Base-by-base conservation (phyloP, 1,140 invertebrate genomes). In the Cardiocondyla obscurior region DNA sequence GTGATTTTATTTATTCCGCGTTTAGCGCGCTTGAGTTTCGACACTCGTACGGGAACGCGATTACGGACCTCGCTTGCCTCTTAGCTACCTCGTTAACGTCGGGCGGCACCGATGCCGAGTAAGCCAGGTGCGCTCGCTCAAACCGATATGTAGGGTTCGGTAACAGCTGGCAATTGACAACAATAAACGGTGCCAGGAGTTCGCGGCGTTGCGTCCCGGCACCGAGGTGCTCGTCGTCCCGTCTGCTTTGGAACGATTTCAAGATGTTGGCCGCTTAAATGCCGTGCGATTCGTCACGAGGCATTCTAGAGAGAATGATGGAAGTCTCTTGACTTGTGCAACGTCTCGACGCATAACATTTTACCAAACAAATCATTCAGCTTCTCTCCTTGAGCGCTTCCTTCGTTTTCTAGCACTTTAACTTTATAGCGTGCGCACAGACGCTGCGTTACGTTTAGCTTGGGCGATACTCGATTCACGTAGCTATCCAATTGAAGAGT, bases 211-310 rank as follows among this genome's bases (percentile, higher is more conserved):
- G 30, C 16, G 53, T 14, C 28, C 28, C 28, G 33, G 14, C 25
- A 12, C 2, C 36, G n/a, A 53, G 65, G 57, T 57, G 83, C 57
- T n/a, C n/a, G 79, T 84, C 83, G 65, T 82, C 33, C 65, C 14
- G 70, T 85, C 81, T 77, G 33, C 28, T 57, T 83, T 86, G 84
- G 85, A 83, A 86, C 28, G 19, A 22, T 44, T 67, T 86, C 64
- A 82, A 82, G 62, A 22, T 25, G n/a, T 85, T 49, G 19, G 14
- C 64, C 12, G 44, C 65, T 79, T 65, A 79, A 87, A 83, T 72
- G 58, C 69, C 60, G 53, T 28, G 16, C 19, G 62, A 83, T 70
- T 69, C 51, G 55, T 85, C 57, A 58, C 22, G 8, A 39, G 8
- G 8, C 30, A 58, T 51, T 57, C 44, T 46, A n/a, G 3, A 55